Evolutionary conservation across 37 sponge, comb jelly and placozoan genomes (phyloP).

Genomic region (Haliclona indistincta): DNA sequence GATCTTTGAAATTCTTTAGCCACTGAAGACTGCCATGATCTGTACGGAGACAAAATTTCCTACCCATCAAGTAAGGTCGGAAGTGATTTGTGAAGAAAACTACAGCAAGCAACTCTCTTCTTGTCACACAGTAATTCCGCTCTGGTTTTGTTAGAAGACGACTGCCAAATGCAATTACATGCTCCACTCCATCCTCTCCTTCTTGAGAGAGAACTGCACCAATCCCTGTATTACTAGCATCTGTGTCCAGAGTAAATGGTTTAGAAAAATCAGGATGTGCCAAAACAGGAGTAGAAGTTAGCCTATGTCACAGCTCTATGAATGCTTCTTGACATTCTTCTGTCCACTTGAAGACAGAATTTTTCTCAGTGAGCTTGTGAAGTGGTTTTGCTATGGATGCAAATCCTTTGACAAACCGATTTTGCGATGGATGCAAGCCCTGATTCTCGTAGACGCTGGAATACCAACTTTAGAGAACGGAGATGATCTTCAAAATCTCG

Average conservation of each 20-base stretch:
- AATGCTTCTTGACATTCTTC: slow-evolving; percentile 27
- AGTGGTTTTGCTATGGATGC: slow-evolving; percentile 36
- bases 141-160: slow-evolving; percentile 6
- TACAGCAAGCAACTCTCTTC: slow-evolving; percentile 29
- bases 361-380: slow-evolving; percentile 24
- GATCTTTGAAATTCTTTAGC: slow-evolving; percentile 20
- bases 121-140: slow-evolving; percentile 31
- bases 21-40: slow-evolving; percentile 20
- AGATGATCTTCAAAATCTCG: slow-evolving; percentile 6
- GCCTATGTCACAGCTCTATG: slow-evolving; percentile 6
- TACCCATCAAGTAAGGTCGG: slow-evolving; percentile 10
- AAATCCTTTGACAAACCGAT: slow-evolving; percentile 18
- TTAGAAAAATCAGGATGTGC: slow-evolving; percentile 33
- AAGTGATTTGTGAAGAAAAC: slow-evolving; percentile 21
- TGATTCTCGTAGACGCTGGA: background rate
- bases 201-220: slow-evolving; percentile 34
- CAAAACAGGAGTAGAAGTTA: slow-evolving; percentile 23
- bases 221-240: slow-evolving; percentile 27
- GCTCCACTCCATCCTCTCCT: slow-evolving; percentile 9
- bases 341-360: slow-evolving; percentile 20
- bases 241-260: slow-evolving; percentile 43
- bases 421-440: background rate
- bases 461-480: background rate
- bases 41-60: slow-evolving; percentile 12
- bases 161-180: slow-evolving; percentile 28